Conservation (phyloP, 2,888 invertebrate genomes). For the Agrotis segetum region DNA sequence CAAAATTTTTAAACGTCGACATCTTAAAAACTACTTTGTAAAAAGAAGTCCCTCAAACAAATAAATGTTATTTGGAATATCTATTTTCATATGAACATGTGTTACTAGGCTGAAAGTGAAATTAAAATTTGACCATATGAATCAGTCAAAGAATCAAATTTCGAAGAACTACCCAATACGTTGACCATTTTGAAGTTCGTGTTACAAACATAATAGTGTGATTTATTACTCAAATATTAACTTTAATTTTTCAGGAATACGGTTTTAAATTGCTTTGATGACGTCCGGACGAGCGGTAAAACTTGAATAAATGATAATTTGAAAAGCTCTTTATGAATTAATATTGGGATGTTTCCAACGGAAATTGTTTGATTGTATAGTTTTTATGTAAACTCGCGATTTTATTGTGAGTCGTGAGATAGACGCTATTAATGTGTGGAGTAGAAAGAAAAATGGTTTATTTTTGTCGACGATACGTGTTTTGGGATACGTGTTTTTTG, state of each 20-base stretch:
- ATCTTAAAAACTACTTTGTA: too few relatives aligned
- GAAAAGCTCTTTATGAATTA: slow-evolving; percentile 51
- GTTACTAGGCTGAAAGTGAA: too few relatives aligned
- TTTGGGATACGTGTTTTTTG: background rate
- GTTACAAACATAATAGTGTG: slow-evolving; percentile 48
- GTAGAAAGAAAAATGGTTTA: background rate
- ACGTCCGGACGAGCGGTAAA: slow-evolving; percentile 34
- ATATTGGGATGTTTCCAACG: slow-evolving; percentile 56
- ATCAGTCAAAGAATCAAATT: too few relatives aligned
- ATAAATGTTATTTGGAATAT: too few relatives aligned
- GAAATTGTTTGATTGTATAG: slow-evolving; percentile 31
- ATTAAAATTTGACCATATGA: too few relatives aligned
- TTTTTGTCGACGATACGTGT: background rate
- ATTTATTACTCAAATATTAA: slow-evolving; percentile 56
- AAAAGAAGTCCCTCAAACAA: too few relatives aligned
- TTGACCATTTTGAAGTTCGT: slow-evolving; percentile 44
- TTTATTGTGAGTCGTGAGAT: slow-evolving; percentile 19
- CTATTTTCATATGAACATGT: too few relatives aligned
- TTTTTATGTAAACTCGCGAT: slow-evolving; percentile 22
- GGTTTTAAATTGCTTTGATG: slow-evolving; percentile 62
- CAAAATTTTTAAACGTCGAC: too few relatives aligned
- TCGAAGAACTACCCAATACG: too few relatives aligned
- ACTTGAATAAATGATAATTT: slow-evolving; percentile 47
- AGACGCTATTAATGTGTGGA: slow-evolving; percentile 16
- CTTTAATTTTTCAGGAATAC: slow-evolving; percentile 35